Base-by-base conservation (phyloP, 2,797 vertebrate genomes). In the Amphiprion clarkii region DNA sequence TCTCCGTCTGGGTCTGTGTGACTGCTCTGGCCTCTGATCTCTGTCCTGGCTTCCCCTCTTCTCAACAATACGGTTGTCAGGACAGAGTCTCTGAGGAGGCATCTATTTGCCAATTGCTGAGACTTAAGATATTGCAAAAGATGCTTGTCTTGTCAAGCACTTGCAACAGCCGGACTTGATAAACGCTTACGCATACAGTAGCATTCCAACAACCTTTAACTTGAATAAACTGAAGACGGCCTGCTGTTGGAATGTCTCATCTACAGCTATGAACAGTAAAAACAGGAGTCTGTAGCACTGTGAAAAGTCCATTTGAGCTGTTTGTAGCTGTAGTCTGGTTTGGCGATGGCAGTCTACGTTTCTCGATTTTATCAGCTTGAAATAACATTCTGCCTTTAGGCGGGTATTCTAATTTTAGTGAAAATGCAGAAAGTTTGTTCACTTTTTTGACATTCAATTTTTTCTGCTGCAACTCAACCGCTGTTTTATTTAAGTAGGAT, bases 51-150 rank as follows among this genome's bases (percentile, higher is more conserved):
- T 67, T 86, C 71, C 67, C 66, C 82, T 80, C 68, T 6, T 65
- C 84, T 82, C 65, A 44, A 78, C 79, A 83, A 83, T 84, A 84
- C 87, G 77, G 64, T 82, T 89, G 73, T 89, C 87, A 87, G 78
- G 55, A 4, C 27, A n/a, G 58, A 66, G 62, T 68, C 81, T 82
- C 81, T 1, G 6, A 76, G 81, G 82, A 74, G 60, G 70, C 60
- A 73, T 85, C 70, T 79, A 83, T 87, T 87, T 79, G 78, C 78
- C 87, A 82, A 83, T 84, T 84, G 73, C 85, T 82, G 74, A 87
- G 74, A 85, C 79, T 85, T 82, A 84, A 82, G 72, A 81, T 87
- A 85, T 87, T 92, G 85, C 87, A 86, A 88, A 87, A 89, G 68
- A 83, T 75, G 82, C 79, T 76, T 67, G 75, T 87, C 79, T 80